These are phyloP conservation scores for Orthosia gracilis DNA, from an alignment of 2,888 invertebrate species.

Conservation along the genomic window DNA sequence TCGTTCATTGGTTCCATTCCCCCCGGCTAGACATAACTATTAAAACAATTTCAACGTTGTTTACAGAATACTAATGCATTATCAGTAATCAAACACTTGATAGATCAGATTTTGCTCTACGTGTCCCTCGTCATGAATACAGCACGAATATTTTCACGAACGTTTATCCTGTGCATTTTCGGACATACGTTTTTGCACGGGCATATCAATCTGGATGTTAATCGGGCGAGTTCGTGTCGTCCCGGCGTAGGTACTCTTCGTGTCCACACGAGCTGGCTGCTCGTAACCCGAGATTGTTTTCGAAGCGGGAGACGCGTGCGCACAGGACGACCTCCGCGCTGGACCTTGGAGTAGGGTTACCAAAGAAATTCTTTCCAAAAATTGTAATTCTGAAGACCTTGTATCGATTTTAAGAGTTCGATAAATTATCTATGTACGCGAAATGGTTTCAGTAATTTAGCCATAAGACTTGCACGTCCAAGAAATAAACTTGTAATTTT, in stretches of 20 bases:
- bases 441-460: not conserved
- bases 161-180: conserved; percentile 40
- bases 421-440: not conserved
- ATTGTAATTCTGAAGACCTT: conserved; percentile 1
- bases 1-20: not conserved
- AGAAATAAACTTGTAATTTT: not conserved
- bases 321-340: conserved; percentile 84
- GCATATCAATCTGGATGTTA: conserved; percentile 67
- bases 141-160: conserved; percentile 43
- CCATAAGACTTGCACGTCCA: not conserved
- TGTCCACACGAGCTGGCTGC: conserved; percentile 72
- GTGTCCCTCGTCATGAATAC: conserved; percentile 32
- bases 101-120: conserved; percentile 43
- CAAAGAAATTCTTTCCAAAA: conserved; percentile 48
- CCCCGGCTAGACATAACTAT: conserved; percentile 11
- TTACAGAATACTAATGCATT: conserved; percentile 41
- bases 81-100: conserved; percentile 52
- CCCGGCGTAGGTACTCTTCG: conserved; percentile 65
- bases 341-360: conserved; percentile 82
- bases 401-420: not conserved
- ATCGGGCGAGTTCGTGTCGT: conserved; percentile 69
- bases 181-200: conserved; percentile 59
- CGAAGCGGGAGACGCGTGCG: conserved; percentile 83
- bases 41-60: conserved; percentile 38
- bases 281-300: conserved; percentile 88